Base-by-base conservation (phyloP, 2,797 vertebrate genomes). In the Lithobates sylvaticus region DNA sequence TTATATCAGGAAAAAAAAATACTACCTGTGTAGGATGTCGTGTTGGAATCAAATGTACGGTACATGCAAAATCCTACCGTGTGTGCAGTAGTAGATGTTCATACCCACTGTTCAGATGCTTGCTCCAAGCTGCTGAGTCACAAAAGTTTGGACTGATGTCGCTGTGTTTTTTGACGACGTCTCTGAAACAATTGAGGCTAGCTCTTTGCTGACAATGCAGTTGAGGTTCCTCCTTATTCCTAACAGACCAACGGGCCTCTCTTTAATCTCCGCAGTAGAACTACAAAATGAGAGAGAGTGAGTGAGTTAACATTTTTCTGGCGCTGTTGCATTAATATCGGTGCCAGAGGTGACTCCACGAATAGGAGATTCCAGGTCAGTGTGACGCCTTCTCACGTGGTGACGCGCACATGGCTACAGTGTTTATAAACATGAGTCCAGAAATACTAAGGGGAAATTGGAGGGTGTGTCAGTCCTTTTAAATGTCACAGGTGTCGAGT, bases 401-500 rank as follows among this genome's bases (percentile, higher is more conserved):
- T 91, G 84, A 42, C 36, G 86, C 76, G 90, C 96, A 96, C 95
- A 91, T 96, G 96, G 95, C 92, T 92, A 89, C 92, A 95, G 86
- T 96, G 96, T 97, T 97, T 97, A 96, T 95, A 96, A 96, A 97
- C 95, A 95, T 92, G 90, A 93, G 94, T 94, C 94, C 94, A 94
- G 93, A 94, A 94, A 94, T 95, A 94, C 84, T 78, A 91, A 88
- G 34, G 82, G 78, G 89, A 91, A 81, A 74, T 85, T 89, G 88
- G 91, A 88, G 78, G 91, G 87, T 91, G 94, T 91, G 78, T 89
- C 91, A 86, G 42, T 70, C 89, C n/a, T 75, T 82, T 84, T 88
- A 87, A 87, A 76, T 90, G 91, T 91, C 90, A 91, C 78, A 81
- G 85, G 89, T 92, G 65, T 5, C 89, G 77, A 82, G 90, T 13